Base-by-base conservation (phyloP, 2,888 invertebrate genomes). In the Orthonevra nobilis region DNA sequence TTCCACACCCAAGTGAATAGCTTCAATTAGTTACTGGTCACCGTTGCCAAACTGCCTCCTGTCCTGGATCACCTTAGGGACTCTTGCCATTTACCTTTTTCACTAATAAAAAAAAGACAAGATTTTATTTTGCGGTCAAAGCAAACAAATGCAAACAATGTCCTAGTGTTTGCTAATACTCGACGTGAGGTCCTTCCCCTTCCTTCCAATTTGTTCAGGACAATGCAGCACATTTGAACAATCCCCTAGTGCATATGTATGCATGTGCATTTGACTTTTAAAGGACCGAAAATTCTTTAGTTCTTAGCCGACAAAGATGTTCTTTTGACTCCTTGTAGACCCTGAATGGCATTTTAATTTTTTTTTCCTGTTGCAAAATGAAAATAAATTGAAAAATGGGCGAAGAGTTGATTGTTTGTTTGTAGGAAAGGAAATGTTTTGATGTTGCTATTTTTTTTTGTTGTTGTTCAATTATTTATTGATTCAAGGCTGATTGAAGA, bases 11-110 rank as follows among this genome's bases (percentile, higher is more conserved):
- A 30, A 48, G 36, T 79, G 73, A 79, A 73, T 79, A 73, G 79
- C 50, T 52, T 68, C 73, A 79, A 79, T 79, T 79, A 79, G 79
- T 73, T 79, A 61, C 79, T 72, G 79, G 79, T 72, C 60, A 79
- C 61, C 34, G 28, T 20, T 42, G 17, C 12, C 28, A 52, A 56
- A 46, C 44, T 32, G 54, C 28, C 46, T 23, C 15, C 58, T 28
- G n/a, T n/a, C n/a, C n/a, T n/a, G n/a, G n/a, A 46, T 63, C 63
- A 20, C 69, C 69, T 54, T n/a, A 28, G 30, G 60, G 60, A 46
- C 15, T 5, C 28, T 32, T 10, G 10, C 46, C 54, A 68, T 54
- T 60, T 30, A 68, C 9, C 60, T 56, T 64, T 42, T 23, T 50
- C 7, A 54, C 7, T 4, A 15, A 61, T 10, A 63, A 58, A 32